phyloP scores from a whole-genome alignment of 1,140 invertebrate genomes.

The Gryllus bimaculatus region DNA sequence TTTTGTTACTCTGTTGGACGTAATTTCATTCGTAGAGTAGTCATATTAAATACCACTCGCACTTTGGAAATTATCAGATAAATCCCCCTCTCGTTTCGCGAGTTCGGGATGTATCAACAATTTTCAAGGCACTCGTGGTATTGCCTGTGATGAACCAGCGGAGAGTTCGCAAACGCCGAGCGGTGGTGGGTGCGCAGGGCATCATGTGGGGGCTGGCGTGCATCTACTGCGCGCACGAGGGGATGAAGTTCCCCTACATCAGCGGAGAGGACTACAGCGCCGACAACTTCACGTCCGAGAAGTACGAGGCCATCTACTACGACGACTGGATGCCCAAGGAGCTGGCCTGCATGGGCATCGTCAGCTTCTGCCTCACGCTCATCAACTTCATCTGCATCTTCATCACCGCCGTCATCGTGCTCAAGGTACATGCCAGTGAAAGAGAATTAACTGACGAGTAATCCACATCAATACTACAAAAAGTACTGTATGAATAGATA shows the following conservation, averaged over 20 bases:
- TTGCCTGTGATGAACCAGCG: no score
- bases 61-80: no score
- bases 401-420: constrained; percentile 65
- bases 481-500: neutral
- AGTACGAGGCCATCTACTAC: constrained; percentile 43
- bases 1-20: no score
- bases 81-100: no score
- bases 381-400: constrained; percentile 80
- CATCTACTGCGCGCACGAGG: constrained; percentile 56
- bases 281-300: constrained; percentile 43
- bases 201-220: constrained; percentile 65
- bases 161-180: no score
- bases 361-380: constrained; percentile 68
- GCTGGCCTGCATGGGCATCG: constrained; percentile 64
- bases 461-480: neutral
- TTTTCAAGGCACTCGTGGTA: no score
- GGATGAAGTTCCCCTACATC: constrained; percentile 55
- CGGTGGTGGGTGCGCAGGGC: constrained; percentile 43
- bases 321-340: constrained; percentile 63
- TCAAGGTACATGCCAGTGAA: constrained; percentile 50
- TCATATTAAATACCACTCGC: no score
- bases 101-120: no score
- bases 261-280: constrained; percentile 52
- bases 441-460: neutral
- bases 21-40: no score